Base-by-base conservation (phyloP, 2,888 invertebrate species). In the Neoascia interrupta region DNA sequence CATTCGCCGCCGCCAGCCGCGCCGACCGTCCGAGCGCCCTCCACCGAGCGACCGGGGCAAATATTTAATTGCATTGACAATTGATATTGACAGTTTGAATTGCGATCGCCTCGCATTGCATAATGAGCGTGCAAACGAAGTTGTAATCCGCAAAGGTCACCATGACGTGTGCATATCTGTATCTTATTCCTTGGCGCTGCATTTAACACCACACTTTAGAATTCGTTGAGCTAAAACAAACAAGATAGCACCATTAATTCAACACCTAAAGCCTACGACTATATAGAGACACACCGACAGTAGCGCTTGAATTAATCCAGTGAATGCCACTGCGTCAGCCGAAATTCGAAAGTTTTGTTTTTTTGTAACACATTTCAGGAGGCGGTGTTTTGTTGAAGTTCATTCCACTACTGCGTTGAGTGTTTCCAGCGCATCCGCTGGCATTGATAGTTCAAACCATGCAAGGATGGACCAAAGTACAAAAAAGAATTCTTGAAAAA, bases 11-110 rank as follows among this genome's bases (percentile, higher is more conserved):
- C 54, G 19, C 47, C n/a, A n/a, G n/a, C n/a, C n/a, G 26, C 13
- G 37, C 45, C 37, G 49, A n/a, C n/a, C n/a, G n/a, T n/a, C 54
- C 45, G 45, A 56, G 16, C 49, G 13, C 15, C 23, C 53, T 5
- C 5, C 58, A 28, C 5, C 34, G 23, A 18, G 37, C 41, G 43
- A 47, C 75, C 49, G 28, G 61, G 49, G 51, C 45, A 49, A 75
- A 63, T 75, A 69, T 75, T 56, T 43, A 75, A 75, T 75, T 69
- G 61, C 75, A 69, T 51, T 63, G 61, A 63, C 49, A 69, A 63
- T 45, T 43, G 51, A 49, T 61, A 63, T 75, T 70, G 75, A 70
- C 70, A 63, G 37, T 63, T 74, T 19, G 39, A 61, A 69, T 63
- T 49, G 47, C 63, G 37, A 70, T 56, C 43, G 49, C 43, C 41